Conservation (phyloP, 2,113 vertebrate genomes). For the Empidonax alnorum region DNA sequence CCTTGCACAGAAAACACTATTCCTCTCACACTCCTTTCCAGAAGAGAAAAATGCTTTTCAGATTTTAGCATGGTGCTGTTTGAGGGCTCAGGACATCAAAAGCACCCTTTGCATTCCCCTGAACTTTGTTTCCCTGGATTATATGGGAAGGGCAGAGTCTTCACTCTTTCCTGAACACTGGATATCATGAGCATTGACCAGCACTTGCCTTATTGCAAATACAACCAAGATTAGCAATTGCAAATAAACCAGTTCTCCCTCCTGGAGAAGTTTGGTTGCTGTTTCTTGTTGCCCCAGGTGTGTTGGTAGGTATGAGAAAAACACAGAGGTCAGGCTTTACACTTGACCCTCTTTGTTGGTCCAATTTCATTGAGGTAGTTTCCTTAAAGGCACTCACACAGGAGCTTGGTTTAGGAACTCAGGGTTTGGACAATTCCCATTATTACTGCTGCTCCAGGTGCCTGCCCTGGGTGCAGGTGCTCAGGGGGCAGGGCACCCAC, state of each 20-base stretch:
- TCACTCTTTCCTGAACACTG: neutral
- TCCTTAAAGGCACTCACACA: neutral
- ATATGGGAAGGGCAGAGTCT: neutral
- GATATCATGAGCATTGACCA: neutral
- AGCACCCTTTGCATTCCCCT: neutral
- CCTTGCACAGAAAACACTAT: neutral
- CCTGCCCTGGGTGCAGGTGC: neutral
- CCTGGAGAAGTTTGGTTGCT: neutral
- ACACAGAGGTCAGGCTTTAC: neutral
- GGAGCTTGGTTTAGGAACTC: neutral
- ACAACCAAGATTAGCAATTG: neutral
- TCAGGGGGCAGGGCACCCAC: neutral
- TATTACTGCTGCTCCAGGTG: neutral
- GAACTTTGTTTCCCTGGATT: neutral
- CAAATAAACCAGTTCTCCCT: neutral
- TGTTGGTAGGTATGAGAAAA: neutral
- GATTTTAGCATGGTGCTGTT: rapidly evolving
- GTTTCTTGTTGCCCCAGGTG: neutral
- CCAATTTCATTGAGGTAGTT: neutral
- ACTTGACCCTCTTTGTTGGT: neutral
- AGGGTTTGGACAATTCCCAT: neutral
- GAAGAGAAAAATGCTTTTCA: neutral
- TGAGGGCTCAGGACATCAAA: neutral
- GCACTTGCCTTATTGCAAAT: neutral
- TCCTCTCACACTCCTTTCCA: neutral